phyloP scores from a whole-genome alignment of 2,888 invertebrate species.

The Phragmatobia fuliginosa region DNA sequence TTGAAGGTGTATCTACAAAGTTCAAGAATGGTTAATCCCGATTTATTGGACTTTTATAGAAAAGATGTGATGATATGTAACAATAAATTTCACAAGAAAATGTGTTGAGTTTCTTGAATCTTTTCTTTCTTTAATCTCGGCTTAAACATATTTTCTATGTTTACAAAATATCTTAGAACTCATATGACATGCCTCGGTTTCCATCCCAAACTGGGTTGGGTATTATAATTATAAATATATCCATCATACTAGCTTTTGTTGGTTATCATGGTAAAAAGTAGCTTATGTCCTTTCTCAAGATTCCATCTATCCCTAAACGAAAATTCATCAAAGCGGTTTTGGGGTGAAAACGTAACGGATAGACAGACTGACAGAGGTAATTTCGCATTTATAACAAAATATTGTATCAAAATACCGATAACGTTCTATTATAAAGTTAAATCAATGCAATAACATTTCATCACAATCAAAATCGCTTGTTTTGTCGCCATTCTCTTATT shows the following conservation, averaged over 20 bases:
- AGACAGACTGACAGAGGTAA: too few relatives aligned
- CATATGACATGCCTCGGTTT: too few relatives aligned
- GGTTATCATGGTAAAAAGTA: too few relatives aligned
- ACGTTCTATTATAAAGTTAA: not conserved
- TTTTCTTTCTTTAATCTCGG: conserved; percentile 14
- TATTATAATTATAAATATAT: too few relatives aligned
- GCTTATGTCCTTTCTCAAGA: too few relatives aligned
- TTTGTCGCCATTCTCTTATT: not conserved
- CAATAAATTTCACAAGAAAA: conserved; percentile 38
- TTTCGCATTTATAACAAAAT: not conserved
- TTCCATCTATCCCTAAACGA: too few relatives aligned
- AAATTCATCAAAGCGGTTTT: too few relatives aligned
- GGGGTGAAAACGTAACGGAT: too few relatives aligned
- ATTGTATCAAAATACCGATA: not conserved
- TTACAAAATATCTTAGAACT: not conserved
- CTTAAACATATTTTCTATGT: conserved; percentile 10
- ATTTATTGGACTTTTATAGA: conserved; percentile 63
- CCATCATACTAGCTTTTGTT: too few relatives aligned
- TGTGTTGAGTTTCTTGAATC: conserved; percentile 23
- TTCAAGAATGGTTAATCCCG: conserved; percentile 58
- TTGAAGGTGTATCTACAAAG: conserved; percentile 57
- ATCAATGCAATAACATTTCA: not conserved
- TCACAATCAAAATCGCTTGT: conserved; percentile 1
- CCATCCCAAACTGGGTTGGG: too few relatives aligned
- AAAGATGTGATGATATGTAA: conserved; percentile 49